These are phyloP conservation scores for Synergus itoensis DNA, from an alignment of 2,888 invertebrate species.

Conservation along the genomic window DNA sequence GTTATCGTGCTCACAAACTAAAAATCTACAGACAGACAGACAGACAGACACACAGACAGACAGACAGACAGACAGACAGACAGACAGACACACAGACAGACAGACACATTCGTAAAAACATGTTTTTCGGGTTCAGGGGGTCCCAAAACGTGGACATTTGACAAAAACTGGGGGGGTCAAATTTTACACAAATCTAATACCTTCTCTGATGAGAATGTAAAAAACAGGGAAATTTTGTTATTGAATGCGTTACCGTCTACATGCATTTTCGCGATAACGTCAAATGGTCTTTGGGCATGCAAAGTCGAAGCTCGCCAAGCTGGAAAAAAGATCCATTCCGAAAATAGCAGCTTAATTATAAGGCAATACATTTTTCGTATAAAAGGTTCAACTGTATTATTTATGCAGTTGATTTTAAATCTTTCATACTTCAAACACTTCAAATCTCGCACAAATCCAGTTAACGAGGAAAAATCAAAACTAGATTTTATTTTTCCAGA, in stretches of 20 bases:
- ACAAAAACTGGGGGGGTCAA: too few relatives aligned
- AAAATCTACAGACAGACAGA: too few relatives aligned
- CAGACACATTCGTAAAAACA: too few relatives aligned
- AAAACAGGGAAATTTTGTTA: constrained; percentile 43
- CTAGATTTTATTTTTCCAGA: not conserved
- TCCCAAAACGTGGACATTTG: too few relatives aligned
- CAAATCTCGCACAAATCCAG: constrained; percentile 14
- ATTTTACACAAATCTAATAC: too few relatives aligned
- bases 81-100: too few relatives aligned
- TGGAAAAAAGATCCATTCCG: constrained; percentile 13
- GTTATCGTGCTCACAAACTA: too few relatives aligned
- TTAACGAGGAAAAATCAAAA: not conserved
- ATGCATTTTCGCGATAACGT: constrained; percentile 36
- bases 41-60: too few relatives aligned
- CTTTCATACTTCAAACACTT: not conserved
- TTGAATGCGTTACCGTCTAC: constrained; percentile 48
- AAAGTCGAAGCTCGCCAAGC: not conserved
- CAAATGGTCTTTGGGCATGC: constrained; percentile 25
- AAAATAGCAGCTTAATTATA: constrained; percentile 24
- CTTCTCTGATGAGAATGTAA: too few relatives aligned
- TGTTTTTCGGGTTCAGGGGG: too few relatives aligned
- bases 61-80: too few relatives aligned
- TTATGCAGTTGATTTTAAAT: not conserved
- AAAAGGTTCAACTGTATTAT: not conserved
- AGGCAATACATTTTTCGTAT: constrained; percentile 18